A percentile compares a stretch with the other conserved stretches of the same genome.
phyloP scores from a whole-genome alignment of 2,113 vertebrate species.

The Corynorhinus townsendii region DNA sequence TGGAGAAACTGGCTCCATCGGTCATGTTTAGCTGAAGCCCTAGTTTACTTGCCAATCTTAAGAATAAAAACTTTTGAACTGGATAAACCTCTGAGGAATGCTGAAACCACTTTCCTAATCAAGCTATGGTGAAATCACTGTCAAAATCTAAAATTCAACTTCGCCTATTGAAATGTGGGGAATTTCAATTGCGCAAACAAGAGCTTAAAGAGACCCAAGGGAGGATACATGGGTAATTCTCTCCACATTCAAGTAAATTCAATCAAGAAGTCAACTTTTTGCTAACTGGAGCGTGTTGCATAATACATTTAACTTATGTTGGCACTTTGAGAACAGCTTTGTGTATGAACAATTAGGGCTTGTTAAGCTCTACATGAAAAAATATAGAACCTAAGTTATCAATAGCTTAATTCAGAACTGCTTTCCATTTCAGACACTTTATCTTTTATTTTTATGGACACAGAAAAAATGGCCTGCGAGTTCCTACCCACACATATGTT shows the following conservation, averaged over 20 bases:
- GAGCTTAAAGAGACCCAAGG: constrained; percentile 13
- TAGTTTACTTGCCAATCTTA: constrained; percentile 60
- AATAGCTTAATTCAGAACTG: neutral
- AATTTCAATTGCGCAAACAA: constrained; percentile 60
- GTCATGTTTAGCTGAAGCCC: neutral
- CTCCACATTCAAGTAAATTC: constrained; percentile 42
- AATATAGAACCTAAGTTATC: neutral
- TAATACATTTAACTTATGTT: constrained; percentile 14
- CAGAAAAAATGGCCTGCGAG: neutral
- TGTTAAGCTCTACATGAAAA: neutral
- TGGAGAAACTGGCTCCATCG: neutral
- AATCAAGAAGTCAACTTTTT: constrained; percentile 33
- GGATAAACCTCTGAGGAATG: constrained; percentile 54
- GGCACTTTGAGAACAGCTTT: neutral
- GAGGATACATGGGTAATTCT: constrained; percentile 4
- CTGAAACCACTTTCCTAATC: constrained; percentile 61
- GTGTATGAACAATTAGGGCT: neutral
- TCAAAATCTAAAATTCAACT: constrained; percentile 54
- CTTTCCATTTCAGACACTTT: neutral
- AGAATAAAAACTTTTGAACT: constrained; percentile 69
- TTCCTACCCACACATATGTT: neutral
- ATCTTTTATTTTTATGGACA: neutral
- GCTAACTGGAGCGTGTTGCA: neutral
- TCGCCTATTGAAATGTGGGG: constrained; percentile 25
- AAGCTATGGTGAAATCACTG: constrained; percentile 52